Evolutionary conservation across 1,140 invertebrate species (phyloP), one percentile per base, ranked within the genome.

Genomic region (Schmidtea mediterranea): DNA sequence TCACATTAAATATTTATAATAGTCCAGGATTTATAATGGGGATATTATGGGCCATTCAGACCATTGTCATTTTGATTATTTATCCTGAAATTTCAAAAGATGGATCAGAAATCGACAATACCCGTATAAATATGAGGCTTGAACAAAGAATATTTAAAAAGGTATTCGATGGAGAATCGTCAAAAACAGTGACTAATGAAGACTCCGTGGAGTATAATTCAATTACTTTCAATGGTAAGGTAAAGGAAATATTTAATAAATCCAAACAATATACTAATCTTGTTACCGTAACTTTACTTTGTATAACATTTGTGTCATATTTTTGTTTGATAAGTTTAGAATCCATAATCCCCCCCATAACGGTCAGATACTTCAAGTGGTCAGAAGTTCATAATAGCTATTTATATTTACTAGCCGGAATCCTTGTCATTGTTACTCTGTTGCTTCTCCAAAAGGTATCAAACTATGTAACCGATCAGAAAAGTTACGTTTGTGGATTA

Each of bases 251-350:
- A 6, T 38, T 18, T 18, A 24, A 2, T 40, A 32, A 32, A 18
- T 18, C 6, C 19, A 37, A 24, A 21, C 9, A 8, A 6, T 48
- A 32, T 24, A 18, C 12, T 9, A 48, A 15, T 21, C 18, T 16
- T 15, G 9, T 21, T 22, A 2, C 23, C 9, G 18, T 48, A 13
- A 22, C 23, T 3, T 43, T 32, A 24, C 15, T 48, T 9, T 48
- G 43, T 22, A 40, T 24, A 21, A 48, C 23, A 37, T 48, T 48
- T 23, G 16, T 23, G 8, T 15, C 36, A 16, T 21, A 48, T 19
- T 48, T 48, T 40, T 22, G 23, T 15, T 24, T 24, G 12, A 48
- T 48, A 6, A 18, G 36, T 16, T 24, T 48, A n/a, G 46, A 48
- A 32, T 8, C 46, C 19, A 18, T 48, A n/a, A 15, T 48, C 8